A percentile compares a stretch with the other conserved stretches of the same genome.
phyloP scores from a whole-genome alignment of 2,113 vertebrate species.

The Ictalurus furcatus region DNA sequence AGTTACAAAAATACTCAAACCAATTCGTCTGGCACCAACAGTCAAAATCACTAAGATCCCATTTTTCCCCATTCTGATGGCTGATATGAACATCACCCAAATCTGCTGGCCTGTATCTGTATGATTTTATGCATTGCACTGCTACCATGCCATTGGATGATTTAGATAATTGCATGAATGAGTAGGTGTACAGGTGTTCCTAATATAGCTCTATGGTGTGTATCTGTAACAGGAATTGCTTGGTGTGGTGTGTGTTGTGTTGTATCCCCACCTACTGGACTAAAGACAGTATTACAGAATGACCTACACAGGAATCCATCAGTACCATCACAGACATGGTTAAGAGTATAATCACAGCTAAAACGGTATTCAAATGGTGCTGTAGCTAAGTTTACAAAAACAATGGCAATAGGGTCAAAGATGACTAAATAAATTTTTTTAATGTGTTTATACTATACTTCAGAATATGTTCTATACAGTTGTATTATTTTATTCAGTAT shows the following conservation, averaged over 20 bases:
- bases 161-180: not conserved
- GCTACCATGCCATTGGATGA: not conserved
- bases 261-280: slow-evolving; percentile 51
- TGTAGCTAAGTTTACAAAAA: not conserved
- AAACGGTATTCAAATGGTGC: not conserved
- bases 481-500: no score
- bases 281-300: not conserved
- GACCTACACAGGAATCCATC: not conserved
- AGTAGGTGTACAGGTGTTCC: not conserved
- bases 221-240: not conserved
- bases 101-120: not conserved
- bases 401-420: not conserved
- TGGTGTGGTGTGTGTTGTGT: slow-evolving; percentile 14
- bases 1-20: not conserved
- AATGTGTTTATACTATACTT: no score
- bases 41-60: not conserved
- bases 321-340: not conserved
- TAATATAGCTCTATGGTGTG: not conserved
- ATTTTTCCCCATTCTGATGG: not conserved
- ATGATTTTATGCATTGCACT: not conserved
- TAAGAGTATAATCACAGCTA: not conserved
- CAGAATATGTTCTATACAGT: no score
- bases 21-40: not conserved
- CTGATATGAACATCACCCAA: not conserved
- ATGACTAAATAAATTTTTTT: not conserved